Percentiles rank a stretch among this genome's conserved stretches.
These are phyloP conservation scores for Pogonocichla stellata DNA, from an alignment of 2,113 vertebrate genomes.

Conservation along the genomic window DNA sequence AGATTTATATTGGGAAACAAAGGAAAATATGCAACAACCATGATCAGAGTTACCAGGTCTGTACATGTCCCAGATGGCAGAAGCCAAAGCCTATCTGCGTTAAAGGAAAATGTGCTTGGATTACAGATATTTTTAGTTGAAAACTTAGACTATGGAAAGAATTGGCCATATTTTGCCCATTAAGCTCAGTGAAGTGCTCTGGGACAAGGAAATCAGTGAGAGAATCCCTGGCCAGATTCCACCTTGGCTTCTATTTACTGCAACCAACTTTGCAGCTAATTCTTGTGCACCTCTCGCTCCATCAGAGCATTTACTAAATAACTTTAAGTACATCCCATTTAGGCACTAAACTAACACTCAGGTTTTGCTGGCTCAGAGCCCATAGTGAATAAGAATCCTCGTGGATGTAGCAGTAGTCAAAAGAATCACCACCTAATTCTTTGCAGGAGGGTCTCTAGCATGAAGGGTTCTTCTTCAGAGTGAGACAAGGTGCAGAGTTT, in stretches of 20 bases:
- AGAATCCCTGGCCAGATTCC: constrained; percentile 41
- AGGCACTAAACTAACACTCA: constrained; percentile 3
- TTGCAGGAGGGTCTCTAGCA: background rate
- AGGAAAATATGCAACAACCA: background rate
- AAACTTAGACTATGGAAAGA: constrained; percentile 33
- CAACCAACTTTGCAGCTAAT: background rate
- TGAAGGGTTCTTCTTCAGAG: background rate
- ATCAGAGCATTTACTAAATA: background rate
- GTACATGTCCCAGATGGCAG: background rate
- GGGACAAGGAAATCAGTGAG: constrained; percentile 19
- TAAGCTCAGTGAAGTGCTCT: constrained; percentile 13
- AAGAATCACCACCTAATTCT: background rate
- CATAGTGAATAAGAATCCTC: background rate
- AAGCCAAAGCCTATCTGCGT: background rate
- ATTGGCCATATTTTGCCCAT: constrained; percentile 5
- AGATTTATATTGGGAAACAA: background rate
- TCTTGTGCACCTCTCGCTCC: background rate
- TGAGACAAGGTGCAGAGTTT: background rate
- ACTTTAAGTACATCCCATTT: background rate
- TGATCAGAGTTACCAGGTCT: background rate
- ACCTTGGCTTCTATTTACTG: background rate
- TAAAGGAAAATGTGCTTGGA: background rate
- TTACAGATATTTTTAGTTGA: constrained; percentile 13
- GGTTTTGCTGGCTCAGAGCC: background rate
- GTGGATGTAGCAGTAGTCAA: background rate